phyloP scores from a whole-genome alignment of 1,140 invertebrate genomes.

The Phortica variegata region DNA sequence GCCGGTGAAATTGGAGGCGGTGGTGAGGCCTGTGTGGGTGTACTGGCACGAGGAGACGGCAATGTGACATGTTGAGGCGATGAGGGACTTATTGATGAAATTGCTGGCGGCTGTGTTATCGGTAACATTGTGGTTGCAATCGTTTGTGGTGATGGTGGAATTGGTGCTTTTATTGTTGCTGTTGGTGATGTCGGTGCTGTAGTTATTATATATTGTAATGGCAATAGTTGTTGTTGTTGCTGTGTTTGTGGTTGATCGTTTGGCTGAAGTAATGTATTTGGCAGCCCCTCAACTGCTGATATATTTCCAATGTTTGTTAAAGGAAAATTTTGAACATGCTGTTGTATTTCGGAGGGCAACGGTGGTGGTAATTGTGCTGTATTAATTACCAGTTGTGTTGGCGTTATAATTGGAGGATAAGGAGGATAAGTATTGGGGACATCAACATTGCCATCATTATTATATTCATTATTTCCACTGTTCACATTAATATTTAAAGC shows the following conservation, averaged over 20 bases:
- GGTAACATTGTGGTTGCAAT: conserved; percentile 45
- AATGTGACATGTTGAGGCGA: conserved; percentile 22
- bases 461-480: not conserved
- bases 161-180: conserved; percentile 49
- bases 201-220: conserved; percentile 26
- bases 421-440: not conserved
- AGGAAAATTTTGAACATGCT: not conserved
- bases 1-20: conserved; percentile 46
- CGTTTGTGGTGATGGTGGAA: conserved; percentile 39
- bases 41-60: conserved; percentile 25
- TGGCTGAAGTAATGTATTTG: too few species aligned
- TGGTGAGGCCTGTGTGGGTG: conserved; percentile 32
- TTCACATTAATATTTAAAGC: too few species aligned
- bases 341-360: not conserved
- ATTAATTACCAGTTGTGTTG: not conserved
- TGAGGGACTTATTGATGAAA: conserved; percentile 36
- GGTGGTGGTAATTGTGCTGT: not conserved
- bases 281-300: too few species aligned
- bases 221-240: conserved; percentile 1
- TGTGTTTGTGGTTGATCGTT: not conserved
- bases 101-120: conserved; percentile 59
- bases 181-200: conserved; percentile 61
- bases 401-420: not conserved
- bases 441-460: not conserved
- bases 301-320: too few species aligned